Percentiles rank a stretch among this genome's conserved stretches.
phyloP scores from a whole-genome alignment of 2,797 vertebrate genomes.

The Tokudaia tokunoshimensis region DNA sequence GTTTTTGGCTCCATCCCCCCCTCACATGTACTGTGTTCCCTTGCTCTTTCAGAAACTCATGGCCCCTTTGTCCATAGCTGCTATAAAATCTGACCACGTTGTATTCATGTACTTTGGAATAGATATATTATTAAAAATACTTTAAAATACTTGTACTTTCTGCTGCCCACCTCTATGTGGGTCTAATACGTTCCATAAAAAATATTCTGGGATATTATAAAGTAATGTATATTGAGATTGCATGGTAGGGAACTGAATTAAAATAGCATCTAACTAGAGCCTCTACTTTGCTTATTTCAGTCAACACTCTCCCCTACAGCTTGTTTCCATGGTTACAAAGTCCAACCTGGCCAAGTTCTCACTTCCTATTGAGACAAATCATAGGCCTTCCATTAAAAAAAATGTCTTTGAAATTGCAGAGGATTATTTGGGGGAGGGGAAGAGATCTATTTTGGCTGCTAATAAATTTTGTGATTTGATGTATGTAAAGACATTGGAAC shows the following conservation, averaged over 20 bases:
- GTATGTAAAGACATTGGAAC: background rate
- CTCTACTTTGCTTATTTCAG: constrained; percentile 39
- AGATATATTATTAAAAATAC: background rate
- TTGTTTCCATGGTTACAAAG: constrained; percentile 65
- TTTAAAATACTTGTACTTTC: background rate
- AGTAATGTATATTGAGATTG: background rate
- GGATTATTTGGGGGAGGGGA: background rate
- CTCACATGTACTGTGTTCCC: background rate
- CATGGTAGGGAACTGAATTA: background rate
- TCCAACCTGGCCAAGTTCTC: constrained; percentile 3
- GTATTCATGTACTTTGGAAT: no score
- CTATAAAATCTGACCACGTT: background rate
- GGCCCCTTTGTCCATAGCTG: background rate
- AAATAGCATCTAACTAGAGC: background rate
- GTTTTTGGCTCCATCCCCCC: background rate
- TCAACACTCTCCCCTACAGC: background rate
- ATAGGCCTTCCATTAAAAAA: constrained; percentile 53
- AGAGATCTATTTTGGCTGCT: background rate
- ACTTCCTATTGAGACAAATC: constrained; percentile 43
- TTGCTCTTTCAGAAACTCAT: background rate
- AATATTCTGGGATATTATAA: constrained; percentile 19
- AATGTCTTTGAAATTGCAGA: background rate
- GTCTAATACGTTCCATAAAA: background rate
- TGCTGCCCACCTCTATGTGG: background rate
- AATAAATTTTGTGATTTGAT: background rate